Percentiles rank a stretch among this genome's conserved stretches.
Conservation (phyloP, 1,140 invertebrate species). For the Micrasema minimum region DNA sequence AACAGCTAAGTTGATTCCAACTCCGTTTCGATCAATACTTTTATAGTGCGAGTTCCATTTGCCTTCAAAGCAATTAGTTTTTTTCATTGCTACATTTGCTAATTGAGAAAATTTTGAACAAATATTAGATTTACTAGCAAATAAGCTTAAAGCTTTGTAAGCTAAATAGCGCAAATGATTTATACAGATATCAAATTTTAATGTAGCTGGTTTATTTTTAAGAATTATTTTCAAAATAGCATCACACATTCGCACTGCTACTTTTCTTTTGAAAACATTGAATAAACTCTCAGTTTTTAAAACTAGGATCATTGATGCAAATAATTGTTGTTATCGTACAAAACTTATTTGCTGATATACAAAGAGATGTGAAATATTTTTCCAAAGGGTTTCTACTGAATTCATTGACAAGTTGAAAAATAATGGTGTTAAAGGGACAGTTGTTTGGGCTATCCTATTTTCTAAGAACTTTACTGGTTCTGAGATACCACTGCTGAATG, state of each 20-base stretch:
- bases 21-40: slow-evolving; percentile 57
- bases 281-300: slow-evolving; percentile 57
- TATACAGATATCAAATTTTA: slow-evolving; percentile 61
- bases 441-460: slow-evolving; percentile 62
- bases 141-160: slow-evolving; percentile 61
- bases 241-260: slow-evolving; percentile 61
- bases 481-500: slow-evolving; percentile 57
- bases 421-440: slow-evolving; percentile 59
- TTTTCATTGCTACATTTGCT: slow-evolving; percentile 59
- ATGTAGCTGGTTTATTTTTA: slow-evolving; percentile 56
- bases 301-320: slow-evolving; percentile 55
- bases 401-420: slow-evolving; percentile 62
- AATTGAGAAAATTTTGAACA: slow-evolving; percentile 58
- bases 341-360: slow-evolving; percentile 65
- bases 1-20: slow-evolving; percentile 51
- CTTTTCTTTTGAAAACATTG: slow-evolving; percentile 60
- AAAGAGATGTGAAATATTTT: slow-evolving; percentile 61
- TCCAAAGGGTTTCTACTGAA: slow-evolving; percentile 60
- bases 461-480: slow-evolving; percentile 60
- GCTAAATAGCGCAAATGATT: slow-evolving; percentile 65
- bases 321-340: slow-evolving; percentile 62
- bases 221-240: slow-evolving; percentile 58
- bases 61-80: slow-evolving; percentile 63
- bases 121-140: slow-evolving; percentile 59
- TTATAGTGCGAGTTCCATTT: slow-evolving; percentile 61